Base-by-base conservation (phyloP, 2,888 invertebrate genomes). In the Nipponacmea schrenckii region DNA sequence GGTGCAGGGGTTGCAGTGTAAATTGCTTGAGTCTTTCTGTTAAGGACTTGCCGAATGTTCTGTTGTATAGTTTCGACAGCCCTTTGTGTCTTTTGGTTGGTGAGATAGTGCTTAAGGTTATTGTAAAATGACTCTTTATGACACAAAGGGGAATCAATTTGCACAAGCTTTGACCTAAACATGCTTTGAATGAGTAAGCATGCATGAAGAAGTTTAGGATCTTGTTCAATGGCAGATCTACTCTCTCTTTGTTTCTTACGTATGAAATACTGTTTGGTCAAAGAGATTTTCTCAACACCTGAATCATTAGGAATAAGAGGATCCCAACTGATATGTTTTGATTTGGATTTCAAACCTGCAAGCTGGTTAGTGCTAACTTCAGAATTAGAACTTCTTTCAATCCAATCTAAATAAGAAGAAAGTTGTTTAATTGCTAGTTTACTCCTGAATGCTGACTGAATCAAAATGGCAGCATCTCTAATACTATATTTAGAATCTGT, bases 361-460 rank as follows among this genome's bases (percentile, higher is more conserved):
- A 14, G 8, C 3, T 56, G 20, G 56, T 56, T 56, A 24, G 12
- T 56, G 24, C 24, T 56, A 3, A 24, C 20, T 24, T 56, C 56
- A 12, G 56, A 56, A 24, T 24, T 56, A 0, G 56, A 56, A 24
- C 56, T 56, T 56, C 56, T 56, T 20, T 56, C 24, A 12, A 56
- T 56, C 56, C 56, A 56, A 56, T 56, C 56, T 56, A 56, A 56
- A 56, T 56, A 56, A 24, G 56, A 56, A 2, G 56, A 56, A 24
- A 56, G 56, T 56, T 56, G 56, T 3, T 20, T 20, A 20, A 56
- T 56, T 20, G 56, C 56, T 24, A 56, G 24, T 14, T 56, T 56
- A 56, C 56, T 56, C 20, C 56, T 20, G 24, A 56, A 56, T 56
- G 56, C 56, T 24, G 56, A 56, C 24, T 56, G 56, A 56, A 56